Base-by-base conservation (phyloP, 2,888 invertebrate species). In the Psylliodes chrysocephalus region DNA sequence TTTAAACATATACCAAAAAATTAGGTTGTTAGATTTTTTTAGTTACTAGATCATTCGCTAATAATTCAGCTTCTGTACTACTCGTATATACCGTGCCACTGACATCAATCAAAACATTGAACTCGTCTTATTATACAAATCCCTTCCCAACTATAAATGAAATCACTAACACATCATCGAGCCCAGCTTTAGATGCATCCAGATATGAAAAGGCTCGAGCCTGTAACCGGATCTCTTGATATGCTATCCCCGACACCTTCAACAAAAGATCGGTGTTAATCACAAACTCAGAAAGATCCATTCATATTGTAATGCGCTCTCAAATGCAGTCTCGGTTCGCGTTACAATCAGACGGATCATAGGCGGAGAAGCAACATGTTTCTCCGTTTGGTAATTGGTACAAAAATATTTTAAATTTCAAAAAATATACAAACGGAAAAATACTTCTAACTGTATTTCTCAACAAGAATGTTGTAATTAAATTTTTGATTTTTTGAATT, bases 191-290 rank as follows among this genome's bases (percentile, higher is more conserved):
- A 35, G 35, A 14, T n/a, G 5, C 19, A 46, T 17, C 38, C 10
- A 46, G 46, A 46, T 14, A 46, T 46, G 46, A 55, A 55, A 54
- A 17, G 54, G 54, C 54, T 35, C 19, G 38, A 61, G 38, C 18
- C n/a, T n/a, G 61, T 61, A 61, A 61, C 54, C 61, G 54, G 61
- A 61, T 35, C 38, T 46, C 54, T 19, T 30, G 61, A 61, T 54
- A 61, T 54, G 61, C 47, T 25, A 55, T 46, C 14, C 61, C 47
- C 61, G 46, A 63, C 63, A 63, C 63, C 57, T 63, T 57, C 46
- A 44, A 63, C 63, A 63, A 63, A 63, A 63, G 63, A 57, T 57
- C 57, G 57, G 63, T 56, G 57, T 63, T 63, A 63, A 63, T 63
- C 63, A 53, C 46, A 42, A 40, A 18, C 46, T 22, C 51, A 60